Base-by-base conservation (phyloP, 37 sponge, comb jelly and placozoan genomes). In the Tethya wilhelma region DNA sequence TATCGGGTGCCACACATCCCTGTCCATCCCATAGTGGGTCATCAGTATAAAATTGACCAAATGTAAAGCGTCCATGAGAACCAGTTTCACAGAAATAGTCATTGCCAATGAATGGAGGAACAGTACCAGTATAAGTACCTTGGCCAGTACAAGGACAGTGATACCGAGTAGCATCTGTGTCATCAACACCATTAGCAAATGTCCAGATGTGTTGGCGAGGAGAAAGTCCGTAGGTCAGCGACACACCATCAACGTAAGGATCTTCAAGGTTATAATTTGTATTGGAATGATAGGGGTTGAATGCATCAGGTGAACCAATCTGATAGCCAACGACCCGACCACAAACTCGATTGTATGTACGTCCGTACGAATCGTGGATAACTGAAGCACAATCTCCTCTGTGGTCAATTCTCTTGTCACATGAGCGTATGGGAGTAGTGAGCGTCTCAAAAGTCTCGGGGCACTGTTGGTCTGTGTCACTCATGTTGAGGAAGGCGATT, bases 401-500 rank as follows among this genome's bases (percentile, higher is more conserved):
- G n/a, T n/a, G n/a, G n/a, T n/a, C n/a, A n/a, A n/a, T n/a, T n/a
- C n/a, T n/a, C n/a, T n/a, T n/a, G n/a, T n/a, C n/a, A n/a, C n/a
- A n/a, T n/a, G n/a, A n/a, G n/a, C n/a, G n/a, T n/a, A n/a, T n/a
- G n/a, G n/a, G n/a, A n/a, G n/a, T n/a, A n/a, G n/a, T n/a, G n/a
- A n/a, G n/a, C n/a, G n/a, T n/a, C n/a, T n/a, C n/a, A n/a, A n/a
- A n/a, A n/a, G n/a, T n/a, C n/a, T n/a, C n/a, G n/a, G 68, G 75
- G 36, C 84, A 83, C 23, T 38, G 29, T 19, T 44, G 42, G 20
- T 19, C 3, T 0, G 75, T 28, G 19, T 83, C 75, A 1, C 75
- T 74, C 67, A 74, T 83, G 69, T 83, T 74, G 56, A 83, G 60
- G 57, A 59, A 53, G 65, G 67, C 84, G n/a, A 83, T 43, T 28